Conservation (phyloP, 2,888 invertebrate species). For the Tenthredo scrophulariae region DNA sequence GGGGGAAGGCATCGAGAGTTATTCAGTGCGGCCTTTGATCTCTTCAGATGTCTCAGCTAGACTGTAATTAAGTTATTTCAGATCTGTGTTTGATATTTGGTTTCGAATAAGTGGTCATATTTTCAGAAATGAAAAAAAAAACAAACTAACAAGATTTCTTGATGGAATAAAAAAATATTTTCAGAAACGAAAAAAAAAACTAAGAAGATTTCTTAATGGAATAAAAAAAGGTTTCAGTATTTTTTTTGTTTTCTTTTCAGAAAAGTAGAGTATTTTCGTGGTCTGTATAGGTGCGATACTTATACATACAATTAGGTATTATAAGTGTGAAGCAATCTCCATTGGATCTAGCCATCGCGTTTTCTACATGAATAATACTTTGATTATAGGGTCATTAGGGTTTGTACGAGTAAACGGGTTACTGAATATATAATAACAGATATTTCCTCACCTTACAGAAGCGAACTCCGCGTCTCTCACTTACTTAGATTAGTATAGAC, state of each 20-base stretch:
- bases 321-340: slow-evolving; percentile 24
- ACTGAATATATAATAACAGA: slow-evolving; percentile 7
- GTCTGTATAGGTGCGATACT: not conserved
- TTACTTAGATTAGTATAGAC: not conserved
- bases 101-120: not conserved
- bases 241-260: not conserved
- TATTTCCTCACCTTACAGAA: slow-evolving; percentile 13
- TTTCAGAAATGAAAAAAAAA: not conserved
- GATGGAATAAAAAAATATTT: too few relatives aligned
- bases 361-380: slow-evolving; percentile 32
- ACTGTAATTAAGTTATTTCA: slow-evolving; percentile 41
- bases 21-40: slow-evolving; percentile 40
- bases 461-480: not conserved
- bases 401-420: slow-evolving; percentile 1
- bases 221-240: not conserved
- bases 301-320: not conserved
- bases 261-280: not conserved
- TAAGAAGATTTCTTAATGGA: slow-evolving; percentile 4
- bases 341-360: slow-evolving; percentile 21
- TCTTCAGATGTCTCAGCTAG: not conserved
- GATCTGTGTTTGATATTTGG: slow-evolving; percentile 41
- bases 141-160: not conserved
- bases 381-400: slow-evolving; percentile 46
- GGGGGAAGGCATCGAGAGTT: slow-evolving; percentile 32
- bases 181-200: not conserved